These are phyloP conservation scores for Salmo trutta DNA, from an alignment of 2,797 vertebrate species.

Conservation along the genomic window DNA sequence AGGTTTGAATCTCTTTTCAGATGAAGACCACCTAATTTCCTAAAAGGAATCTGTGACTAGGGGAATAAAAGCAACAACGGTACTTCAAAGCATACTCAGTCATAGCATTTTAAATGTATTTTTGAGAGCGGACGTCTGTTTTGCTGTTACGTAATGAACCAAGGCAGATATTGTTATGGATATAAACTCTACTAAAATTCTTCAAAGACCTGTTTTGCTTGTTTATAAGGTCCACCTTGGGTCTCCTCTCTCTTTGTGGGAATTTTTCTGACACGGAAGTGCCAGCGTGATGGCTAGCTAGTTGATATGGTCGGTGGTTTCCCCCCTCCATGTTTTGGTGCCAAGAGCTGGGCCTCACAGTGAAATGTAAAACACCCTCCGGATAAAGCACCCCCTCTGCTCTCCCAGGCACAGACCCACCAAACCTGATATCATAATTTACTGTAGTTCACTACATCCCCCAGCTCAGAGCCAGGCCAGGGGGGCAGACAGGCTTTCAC, in stretches of 20 bases:
- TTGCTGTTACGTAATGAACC: neutral
- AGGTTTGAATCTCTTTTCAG: neutral
- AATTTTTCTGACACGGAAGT: neutral
- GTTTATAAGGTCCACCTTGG: neutral
- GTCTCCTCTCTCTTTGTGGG: neutral
- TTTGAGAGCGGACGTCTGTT: neutral
- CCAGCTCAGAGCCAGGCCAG: slow-evolving; percentile 12
- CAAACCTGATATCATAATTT: slow-evolving; percentile 48
- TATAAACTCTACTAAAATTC: neutral
- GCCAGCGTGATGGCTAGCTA: neutral
- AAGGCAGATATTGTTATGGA: neutral
- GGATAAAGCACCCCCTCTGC: slow-evolving; percentile 19
- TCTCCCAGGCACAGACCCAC: slow-evolving; percentile 16
- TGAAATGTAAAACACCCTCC: slow-evolving; percentile 26
- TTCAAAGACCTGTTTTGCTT: neutral
- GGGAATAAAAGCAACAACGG: neutral
- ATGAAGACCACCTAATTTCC: neutral
- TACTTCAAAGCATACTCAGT: neutral
- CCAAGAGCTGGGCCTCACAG: slow-evolving; percentile 23
- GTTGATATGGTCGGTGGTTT: neutral
- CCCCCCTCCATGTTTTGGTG: neutral
- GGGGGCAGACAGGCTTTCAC: slow-evolving; percentile 18
- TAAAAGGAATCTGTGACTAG: no score
- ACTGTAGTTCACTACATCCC: slow-evolving; percentile 30
- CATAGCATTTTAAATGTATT: neutral